Evolutionary conservation across 2,113 vertebrate genomes (phyloP).

Genomic region (Hipposideros armiger): DNA sequence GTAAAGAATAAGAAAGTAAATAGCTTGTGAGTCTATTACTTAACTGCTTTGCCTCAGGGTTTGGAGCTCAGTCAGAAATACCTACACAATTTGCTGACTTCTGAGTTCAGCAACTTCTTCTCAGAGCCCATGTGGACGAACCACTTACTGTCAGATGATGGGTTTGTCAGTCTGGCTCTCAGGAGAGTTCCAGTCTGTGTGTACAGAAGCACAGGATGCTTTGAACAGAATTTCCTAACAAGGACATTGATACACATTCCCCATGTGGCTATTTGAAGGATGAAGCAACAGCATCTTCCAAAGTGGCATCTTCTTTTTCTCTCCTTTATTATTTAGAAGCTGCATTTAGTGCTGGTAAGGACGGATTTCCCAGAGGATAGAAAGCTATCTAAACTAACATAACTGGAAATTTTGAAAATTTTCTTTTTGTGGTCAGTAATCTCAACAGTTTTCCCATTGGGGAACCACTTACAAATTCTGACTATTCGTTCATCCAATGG

Average conservation of each 20-base stretch:
- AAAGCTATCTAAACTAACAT: slow-evolving; percentile 35
- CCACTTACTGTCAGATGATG: not conserved
- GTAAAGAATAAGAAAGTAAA: slow-evolving; percentile 36
- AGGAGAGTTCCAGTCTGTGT: not conserved
- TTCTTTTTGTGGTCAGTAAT: slow-evolving; percentile 56
- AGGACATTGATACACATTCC: slow-evolving; percentile 50
- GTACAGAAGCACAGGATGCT: not conserved
- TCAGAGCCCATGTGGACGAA: not conserved
- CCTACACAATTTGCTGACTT: not conserved
- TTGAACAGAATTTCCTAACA: not conserved
- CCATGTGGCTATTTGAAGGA: not conserved
- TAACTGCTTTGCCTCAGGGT: not conserved
- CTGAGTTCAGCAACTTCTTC: not conserved
- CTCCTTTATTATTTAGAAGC: slow-evolving; percentile 44
- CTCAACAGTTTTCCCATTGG: not conserved
- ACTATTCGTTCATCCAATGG: not conserved
- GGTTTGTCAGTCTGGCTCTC: not conserved
- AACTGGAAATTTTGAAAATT: slow-evolving; percentile 65
- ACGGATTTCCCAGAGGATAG: slow-evolving; percentile 37
- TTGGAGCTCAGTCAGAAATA: not conserved
- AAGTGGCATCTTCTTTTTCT: not conserved
- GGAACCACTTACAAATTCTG: not conserved
- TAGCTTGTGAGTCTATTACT: not conserved
- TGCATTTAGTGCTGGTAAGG: slow-evolving; percentile 29
- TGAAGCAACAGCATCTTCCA: slow-evolving; percentile 27